phyloP scores from a whole-genome alignment of 2,888 invertebrate genomes.

The Sinohyriopsis cumingii region DNA sequence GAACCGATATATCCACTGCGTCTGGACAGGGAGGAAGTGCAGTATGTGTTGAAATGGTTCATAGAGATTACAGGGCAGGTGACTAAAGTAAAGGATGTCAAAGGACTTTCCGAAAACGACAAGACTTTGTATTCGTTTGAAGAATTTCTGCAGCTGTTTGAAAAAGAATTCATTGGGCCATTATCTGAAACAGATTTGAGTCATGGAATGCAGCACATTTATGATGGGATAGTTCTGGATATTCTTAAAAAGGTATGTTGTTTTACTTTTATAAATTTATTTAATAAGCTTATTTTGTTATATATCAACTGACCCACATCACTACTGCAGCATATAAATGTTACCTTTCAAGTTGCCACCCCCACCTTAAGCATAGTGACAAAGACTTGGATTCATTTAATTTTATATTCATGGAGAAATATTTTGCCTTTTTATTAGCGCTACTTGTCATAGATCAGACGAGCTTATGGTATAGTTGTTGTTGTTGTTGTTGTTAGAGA shows the following conservation, averaged over 20 bases:
- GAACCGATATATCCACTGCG: constrained; percentile 45
- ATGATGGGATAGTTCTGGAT: constrained; percentile 29
- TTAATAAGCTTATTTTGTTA: too few species aligned
- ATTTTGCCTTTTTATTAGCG: too few species aligned
- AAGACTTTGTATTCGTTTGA: constrained; percentile 19
- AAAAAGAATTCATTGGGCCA: constrained; percentile 25
- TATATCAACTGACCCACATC: too few species aligned
- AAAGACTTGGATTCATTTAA: too few species aligned
- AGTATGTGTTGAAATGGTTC: constrained; percentile 21
- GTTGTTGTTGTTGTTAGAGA: too few species aligned
- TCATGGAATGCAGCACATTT: constrained; percentile 24
- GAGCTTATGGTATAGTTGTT: too few species aligned
- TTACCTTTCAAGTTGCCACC: too few species aligned
- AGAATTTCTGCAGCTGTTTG: constrained; percentile 35
- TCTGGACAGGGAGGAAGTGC: constrained; percentile 58
- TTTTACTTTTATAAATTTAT: not conserved
- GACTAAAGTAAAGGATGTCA: constrained; percentile 22
- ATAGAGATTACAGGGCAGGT: constrained; percentile 33
- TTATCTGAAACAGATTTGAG: constrained; percentile 22
- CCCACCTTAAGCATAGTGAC: too few species aligned
- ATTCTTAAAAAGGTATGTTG: constrained; percentile 25
- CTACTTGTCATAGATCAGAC: too few species aligned
- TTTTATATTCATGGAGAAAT: too few species aligned
- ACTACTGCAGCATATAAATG: too few species aligned
- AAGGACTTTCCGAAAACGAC: constrained; percentile 12